These are phyloP conservation scores for Ceyx cyanopectus DNA, from an alignment of 2,113 vertebrate species.

Conservation along the genomic window DNA sequence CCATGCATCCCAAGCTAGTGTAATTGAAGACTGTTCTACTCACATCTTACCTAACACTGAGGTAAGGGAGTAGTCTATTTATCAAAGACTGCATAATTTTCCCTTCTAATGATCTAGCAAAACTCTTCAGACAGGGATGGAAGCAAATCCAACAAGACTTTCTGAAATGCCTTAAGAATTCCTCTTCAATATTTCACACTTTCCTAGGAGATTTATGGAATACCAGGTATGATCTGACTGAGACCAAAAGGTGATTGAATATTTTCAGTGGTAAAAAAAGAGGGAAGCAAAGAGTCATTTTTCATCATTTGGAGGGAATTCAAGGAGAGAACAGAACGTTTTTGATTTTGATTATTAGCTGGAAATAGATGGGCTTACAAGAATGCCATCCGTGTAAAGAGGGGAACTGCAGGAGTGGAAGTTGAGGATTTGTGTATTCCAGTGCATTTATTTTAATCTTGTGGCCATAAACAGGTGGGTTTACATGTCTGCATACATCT, in stretches of 20 bases:
- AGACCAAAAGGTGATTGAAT: slow-evolving; percentile 22
- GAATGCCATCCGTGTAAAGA: not conserved
- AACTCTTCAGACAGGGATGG: not conserved
- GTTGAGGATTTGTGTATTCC: not conserved
- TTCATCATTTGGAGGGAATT: slow-evolving; percentile 4
- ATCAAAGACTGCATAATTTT: slow-evolving; percentile 21
- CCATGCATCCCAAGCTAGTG: not conserved
- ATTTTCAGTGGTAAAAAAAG: not conserved
- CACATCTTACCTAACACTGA: not conserved
- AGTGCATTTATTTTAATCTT: slow-evolving; percentile 4
- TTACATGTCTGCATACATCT: not conserved
- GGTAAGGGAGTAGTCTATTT: not conserved
- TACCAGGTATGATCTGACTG: not conserved
- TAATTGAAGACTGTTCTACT: slow-evolving; percentile 21
- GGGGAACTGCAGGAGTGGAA: not conserved
- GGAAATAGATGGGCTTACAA: not conserved
- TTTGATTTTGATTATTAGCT: slow-evolving; percentile 30
- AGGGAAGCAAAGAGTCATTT: not conserved
- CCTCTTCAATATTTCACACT: not conserved
- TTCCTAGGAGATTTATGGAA: not conserved
- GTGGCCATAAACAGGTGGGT: not conserved
- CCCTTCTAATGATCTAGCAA: not conserved
- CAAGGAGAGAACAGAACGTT: not conserved
- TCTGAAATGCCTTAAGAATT: not conserved
- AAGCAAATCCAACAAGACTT: slow-evolving; percentile 17